Evolutionary conservation across 2,888 invertebrate genomes (phyloP).

Genomic region (Keiferia lycopersicella): DNA sequence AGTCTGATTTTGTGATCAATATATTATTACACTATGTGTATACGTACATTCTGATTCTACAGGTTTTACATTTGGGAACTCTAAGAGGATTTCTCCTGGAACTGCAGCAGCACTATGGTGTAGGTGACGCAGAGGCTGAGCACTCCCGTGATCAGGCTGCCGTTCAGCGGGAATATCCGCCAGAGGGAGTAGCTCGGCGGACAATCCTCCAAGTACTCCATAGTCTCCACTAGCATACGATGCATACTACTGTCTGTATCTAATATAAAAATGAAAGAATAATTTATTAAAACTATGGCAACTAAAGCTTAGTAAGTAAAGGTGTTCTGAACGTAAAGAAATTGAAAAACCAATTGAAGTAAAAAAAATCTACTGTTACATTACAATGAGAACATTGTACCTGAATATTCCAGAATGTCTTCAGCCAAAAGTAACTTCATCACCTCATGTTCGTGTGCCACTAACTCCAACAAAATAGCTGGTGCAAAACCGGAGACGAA

Average conservation of each 20-base stretch:
- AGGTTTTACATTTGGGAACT: too few species aligned
- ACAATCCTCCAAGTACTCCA: not conserved
- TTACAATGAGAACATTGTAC: not conserved
- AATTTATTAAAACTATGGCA: too few species aligned
- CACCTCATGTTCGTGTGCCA: not conserved
- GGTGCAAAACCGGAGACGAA: not conserved
- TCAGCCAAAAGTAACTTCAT: not conserved
- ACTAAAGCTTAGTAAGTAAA: too few species aligned
- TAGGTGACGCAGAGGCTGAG: not conserved
- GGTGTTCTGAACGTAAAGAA: too few species aligned
- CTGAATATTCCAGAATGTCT: not conserved
- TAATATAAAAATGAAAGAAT: too few species aligned
- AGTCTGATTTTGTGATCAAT: too few species aligned
- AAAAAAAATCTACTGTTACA: too few species aligned
- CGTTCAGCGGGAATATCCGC: not conserved
- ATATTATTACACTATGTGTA: too few species aligned
- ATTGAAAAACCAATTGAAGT: too few species aligned
- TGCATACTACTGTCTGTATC: not conserved
- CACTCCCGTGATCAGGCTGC: not conserved
- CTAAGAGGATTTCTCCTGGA: not conserved
- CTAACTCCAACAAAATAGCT: not conserved
- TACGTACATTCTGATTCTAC: too few species aligned
- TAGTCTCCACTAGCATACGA: not conserved
- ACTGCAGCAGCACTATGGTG: constrained; percentile 9
- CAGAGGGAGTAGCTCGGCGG: not conserved